Conservation (phyloP, 2,888 invertebrate species). For the Euproctis similis region DNA sequence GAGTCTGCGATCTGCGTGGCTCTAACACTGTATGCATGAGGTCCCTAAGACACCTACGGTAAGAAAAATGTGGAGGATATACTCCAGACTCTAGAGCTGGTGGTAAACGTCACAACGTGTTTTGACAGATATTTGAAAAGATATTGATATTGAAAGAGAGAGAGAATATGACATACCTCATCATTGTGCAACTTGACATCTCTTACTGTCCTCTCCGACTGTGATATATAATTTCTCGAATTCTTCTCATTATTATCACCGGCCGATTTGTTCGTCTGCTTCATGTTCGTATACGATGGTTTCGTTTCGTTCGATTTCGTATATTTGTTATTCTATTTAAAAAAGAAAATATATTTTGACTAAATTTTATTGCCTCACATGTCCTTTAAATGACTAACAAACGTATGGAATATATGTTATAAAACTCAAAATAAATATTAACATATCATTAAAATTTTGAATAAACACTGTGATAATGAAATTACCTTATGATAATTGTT, state of each 20-base stretch:
- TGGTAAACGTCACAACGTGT: no score
- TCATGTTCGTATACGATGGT: constrained; percentile 24
- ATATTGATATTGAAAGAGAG: no score
- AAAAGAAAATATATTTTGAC: constrained; percentile 8
- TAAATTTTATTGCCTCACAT: not conserved
- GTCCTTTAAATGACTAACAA: not conserved
- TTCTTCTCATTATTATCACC: constrained; percentile 35
- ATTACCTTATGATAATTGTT: constrained; percentile 50
- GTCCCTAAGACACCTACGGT: no score
- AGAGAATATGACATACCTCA: constrained; percentile 30
- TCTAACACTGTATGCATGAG: no score
- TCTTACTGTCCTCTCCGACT: constrained; percentile 15
- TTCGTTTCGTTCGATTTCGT: constrained; percentile 37
- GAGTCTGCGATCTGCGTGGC: no score
- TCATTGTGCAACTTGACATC: constrained; percentile 30
- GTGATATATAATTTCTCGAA: constrained; percentile 29
- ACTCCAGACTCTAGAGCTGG: no score
- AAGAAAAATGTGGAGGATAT: no score
- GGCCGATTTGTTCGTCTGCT: constrained; percentile 27
- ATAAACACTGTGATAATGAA: no score
- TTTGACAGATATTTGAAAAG: no score
- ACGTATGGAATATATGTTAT: not conserved
- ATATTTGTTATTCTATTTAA: constrained; percentile 17
- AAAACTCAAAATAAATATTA: no score
- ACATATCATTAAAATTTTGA: no score